Percentiles rank a stretch among this genome's conserved stretches.
Conservation (phyloP, 2,888 invertebrate genomes). For the Melieria picta region DNA sequence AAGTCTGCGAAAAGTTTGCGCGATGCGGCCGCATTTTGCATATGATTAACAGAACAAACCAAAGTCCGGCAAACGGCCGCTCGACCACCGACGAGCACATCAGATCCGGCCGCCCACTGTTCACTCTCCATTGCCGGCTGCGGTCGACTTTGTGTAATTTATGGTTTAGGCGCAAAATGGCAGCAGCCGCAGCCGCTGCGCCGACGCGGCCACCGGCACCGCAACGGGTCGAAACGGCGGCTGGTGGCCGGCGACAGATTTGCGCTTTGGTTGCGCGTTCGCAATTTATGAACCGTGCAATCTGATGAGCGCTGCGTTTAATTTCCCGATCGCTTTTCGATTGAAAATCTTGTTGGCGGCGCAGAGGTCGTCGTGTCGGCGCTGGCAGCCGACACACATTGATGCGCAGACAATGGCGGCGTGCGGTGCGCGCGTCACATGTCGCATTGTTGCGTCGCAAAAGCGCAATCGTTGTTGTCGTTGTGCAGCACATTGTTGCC, state of each 20-base stretch:
- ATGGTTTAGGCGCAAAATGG: slow-evolving; percentile 21
- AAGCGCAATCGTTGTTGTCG: too few species aligned
- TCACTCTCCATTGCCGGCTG: slow-evolving; percentile 16
- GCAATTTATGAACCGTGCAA: slow-evolving; percentile 48
- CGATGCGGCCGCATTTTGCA: slow-evolving; percentile 18
- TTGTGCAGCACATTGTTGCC: too few species aligned
- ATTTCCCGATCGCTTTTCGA: slow-evolving; percentile 61
- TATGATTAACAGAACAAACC: slow-evolving; percentile 30
- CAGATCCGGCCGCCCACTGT: slow-evolving; percentile 3
- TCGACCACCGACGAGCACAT: not conserved
- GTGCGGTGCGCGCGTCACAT: too few species aligned
- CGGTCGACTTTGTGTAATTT: slow-evolving; percentile 30
- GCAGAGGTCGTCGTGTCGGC: too few species aligned
- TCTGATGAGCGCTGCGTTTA: slow-evolving; percentile 56
- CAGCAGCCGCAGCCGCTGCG: not conserved
- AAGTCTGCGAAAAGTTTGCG: too few species aligned
- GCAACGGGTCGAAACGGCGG: not conserved
- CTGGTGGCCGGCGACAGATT: not conserved
- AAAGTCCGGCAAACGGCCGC: not conserved
- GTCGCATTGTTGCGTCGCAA: too few species aligned
- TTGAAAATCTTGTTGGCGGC: slow-evolving; percentile 44
- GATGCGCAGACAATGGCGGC: too few species aligned
- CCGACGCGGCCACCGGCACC: not conserved
- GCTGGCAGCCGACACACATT: too few species aligned
- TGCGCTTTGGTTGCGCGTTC: not conserved